Evolutionary conservation across 2,113 vertebrate genomes (phyloP), one percentile per base, ranked within the genome.

Genomic region (Oncorhynchus mykiss): DNA sequence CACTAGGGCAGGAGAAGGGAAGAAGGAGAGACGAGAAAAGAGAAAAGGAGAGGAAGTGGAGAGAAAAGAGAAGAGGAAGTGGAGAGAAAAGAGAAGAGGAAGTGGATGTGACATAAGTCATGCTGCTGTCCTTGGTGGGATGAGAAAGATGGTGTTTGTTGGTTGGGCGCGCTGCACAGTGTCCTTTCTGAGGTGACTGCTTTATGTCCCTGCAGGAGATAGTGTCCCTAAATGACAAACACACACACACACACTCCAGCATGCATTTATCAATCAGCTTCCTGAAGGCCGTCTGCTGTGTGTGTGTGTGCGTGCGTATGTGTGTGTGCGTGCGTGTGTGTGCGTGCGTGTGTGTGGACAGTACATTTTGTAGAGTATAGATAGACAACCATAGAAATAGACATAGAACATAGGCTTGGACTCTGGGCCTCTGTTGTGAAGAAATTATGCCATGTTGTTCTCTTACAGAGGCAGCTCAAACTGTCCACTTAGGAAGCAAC

Each of bases 151-250:
- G 79, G 72, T 70, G 18, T 57, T 51, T 62, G 48, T 71, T 67
- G 78, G 74, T 78, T 25, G 69, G 72, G 31, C 31, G 39, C 0
- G 67, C 76, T 77, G 78, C 67, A 75, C 76, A 12, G n/a, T 45
- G 62, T 88, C 73, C 74, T 83, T 3, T 22, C 67, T 75, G 70
- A 71, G 45, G 67, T 12, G 62, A 69, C 67, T 76, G 80, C 29
- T 84, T 88, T 86, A 84, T 84, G 77, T 73, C 77, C 71, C 45
- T 1, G 57, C 13, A 48, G 60, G 51, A 70, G 54, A 64, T 25
- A 48, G 27, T 62, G 39, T 62, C 69, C 64, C 71, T 62, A 59
- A 18, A 45, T 14, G 24, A 67, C 75, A 73, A 39, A 71, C 48
- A 31, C 29, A 69, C 65, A 62, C 8, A 5, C 14, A 57, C 13